Base-by-base conservation (phyloP, 2,797 vertebrate genomes). In the Fistularia commersonii region DNA sequence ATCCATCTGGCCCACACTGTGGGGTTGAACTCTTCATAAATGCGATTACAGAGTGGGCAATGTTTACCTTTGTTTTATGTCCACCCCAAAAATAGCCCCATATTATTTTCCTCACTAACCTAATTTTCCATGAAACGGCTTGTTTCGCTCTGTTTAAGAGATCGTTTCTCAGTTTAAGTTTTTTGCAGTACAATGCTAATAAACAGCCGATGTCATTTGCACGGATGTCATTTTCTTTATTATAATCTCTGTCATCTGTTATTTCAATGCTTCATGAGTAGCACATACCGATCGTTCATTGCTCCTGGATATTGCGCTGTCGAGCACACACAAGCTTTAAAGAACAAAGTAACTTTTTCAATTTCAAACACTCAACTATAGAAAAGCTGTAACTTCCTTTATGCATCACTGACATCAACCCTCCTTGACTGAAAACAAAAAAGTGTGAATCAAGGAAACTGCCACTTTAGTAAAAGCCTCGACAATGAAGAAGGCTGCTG, bases 11-110 rank as follows among this genome's bases (percentile, higher is more conserved):
- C 36, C 45, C 44, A 61, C 62, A 36, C 54, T 49, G 51, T 54
- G 50, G 57, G 39, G 50, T 80, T 79, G 66, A 72, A 69, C 73
- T 69, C 57, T 48, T 60, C 57, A 70, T 50, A 74, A 66, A 77
- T 80, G 62, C 72, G 52, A 77, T 81, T 63, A 72, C 53, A 51
- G 33, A 37, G 45, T 39, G 6, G 48, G 63, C 52, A 65, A 34
- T 35, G 69, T 80, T 79, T 80, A 68, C 77, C 65, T 51, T 57
- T 73, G 23, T 23, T 34, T 41, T 75, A 72, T 79, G 65, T 67
- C 68, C 1, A 32, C 33, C 9, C 35, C 31, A 51, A 47, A 71
- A 64, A 78, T 54, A 54, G 4, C 23, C 4, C 23, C 23, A 4
- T 23, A 23, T 62, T 57, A 52, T 77, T 63, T 57, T 48, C 64